A percentile compares a stretch with the other conserved stretches of the same genome.
Evolutionary conservation across 2,797 vertebrate genomes (phyloP).

Genomic region (Pristis pectinata): DNA sequence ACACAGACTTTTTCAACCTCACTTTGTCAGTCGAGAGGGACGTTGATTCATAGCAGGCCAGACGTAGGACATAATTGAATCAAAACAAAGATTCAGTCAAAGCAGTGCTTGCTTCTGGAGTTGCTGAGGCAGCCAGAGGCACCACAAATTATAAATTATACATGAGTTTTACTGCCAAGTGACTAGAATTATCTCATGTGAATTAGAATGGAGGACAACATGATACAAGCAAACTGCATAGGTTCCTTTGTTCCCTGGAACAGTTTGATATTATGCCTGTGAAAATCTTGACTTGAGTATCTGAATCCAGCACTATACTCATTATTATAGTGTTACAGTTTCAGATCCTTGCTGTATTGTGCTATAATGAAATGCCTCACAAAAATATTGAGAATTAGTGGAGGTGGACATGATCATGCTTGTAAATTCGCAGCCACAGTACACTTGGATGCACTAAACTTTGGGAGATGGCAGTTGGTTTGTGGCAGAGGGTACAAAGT

Average conservation of each 20-base stretch:
- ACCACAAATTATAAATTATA: not conserved
- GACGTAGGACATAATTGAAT: conserved; percentile 29
- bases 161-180: not conserved
- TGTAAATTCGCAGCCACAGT: not conserved
- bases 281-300: not conserved
- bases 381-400: not conserved
- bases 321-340: not conserved
- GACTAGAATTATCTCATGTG: not conserved
- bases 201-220: not conserved
- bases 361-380: too few relatives aligned
- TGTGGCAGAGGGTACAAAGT: not conserved
- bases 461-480: not conserved
- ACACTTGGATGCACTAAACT: not conserved
- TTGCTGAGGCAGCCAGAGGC: conserved; percentile 3
- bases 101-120: not conserved
- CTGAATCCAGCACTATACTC: not conserved
- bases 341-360: not conserved
- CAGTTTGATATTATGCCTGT: not conserved
- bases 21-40: too few relatives aligned
- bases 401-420: not conserved
- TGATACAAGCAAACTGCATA: not conserved
- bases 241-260: not conserved
- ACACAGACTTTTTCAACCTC: too few relatives aligned
- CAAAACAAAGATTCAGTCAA: conserved; percentile 22
- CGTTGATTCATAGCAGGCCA: not conserved